Percentiles rank a stretch among this genome's conserved stretches.
Evolutionary conservation across 2,797 vertebrate species (phyloP).

Genomic region (Spea hammondii): DNA sequence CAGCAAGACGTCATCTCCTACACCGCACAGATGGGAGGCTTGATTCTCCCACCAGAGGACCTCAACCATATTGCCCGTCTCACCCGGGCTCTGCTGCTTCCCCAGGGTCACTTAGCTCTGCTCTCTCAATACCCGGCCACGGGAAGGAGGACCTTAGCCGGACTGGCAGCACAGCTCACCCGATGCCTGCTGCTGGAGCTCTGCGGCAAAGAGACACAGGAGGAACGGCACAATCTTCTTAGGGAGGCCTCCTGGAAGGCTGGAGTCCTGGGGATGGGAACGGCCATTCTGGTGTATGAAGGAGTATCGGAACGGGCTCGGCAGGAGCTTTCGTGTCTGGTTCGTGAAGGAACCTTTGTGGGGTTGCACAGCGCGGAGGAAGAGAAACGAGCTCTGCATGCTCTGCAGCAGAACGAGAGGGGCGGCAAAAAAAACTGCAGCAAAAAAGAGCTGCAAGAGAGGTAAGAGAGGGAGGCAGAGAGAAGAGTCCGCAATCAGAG

Average conservation of each 20-base stretch:
- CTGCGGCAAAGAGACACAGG: conserved; percentile 55
- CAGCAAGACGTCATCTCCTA: conserved; percentile 56
- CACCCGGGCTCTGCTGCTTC: conserved; percentile 69
- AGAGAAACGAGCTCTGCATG: conserved; percentile 60
- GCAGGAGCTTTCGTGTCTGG: conserved; percentile 69
- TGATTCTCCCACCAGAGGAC: conserved; percentile 62
- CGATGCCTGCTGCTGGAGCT: conserved; percentile 69
- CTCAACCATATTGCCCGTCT: conserved; percentile 71
- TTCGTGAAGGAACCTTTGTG: conserved; percentile 66
- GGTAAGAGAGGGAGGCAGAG: conserved; percentile 41
- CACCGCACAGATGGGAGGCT: conserved; percentile 22
- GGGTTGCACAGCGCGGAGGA: conserved; percentile 67
- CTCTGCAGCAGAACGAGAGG: conserved; percentile 13
- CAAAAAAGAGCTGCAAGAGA: conserved; percentile 16
- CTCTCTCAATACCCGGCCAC: conserved; percentile 65
- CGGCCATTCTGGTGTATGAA: conserved; percentile 73
- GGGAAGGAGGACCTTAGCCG: conserved; percentile 72
- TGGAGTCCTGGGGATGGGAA: conserved; percentile 55
- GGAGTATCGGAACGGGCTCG: conserved; percentile 58
- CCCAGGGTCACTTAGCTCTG: conserved; percentile 74
- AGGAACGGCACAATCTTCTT: conserved; percentile 63
- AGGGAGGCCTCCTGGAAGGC: conserved; percentile 65
- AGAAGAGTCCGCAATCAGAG: not conserved
- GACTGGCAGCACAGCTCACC: conserved; percentile 67
- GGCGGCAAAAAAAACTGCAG: not conserved